Evolutionary conservation across 2,113 vertebrate genomes (phyloP), one percentile per base, ranked within the genome.

Genomic region (Lynx canadensis): DNA sequence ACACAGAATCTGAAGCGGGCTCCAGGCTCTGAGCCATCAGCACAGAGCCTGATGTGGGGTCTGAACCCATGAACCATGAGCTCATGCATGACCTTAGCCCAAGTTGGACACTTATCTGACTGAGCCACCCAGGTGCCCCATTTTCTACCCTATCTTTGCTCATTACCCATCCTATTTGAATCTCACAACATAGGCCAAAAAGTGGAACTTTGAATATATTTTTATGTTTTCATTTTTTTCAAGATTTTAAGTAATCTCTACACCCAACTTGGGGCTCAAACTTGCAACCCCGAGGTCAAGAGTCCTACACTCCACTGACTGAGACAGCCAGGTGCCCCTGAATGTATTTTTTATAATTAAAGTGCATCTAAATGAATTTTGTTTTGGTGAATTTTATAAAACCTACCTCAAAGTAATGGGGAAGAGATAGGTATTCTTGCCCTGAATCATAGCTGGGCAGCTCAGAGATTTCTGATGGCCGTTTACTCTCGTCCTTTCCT

Each of bases 361-460:
- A 38, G 45, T 94, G 19, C 92, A 55, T 92, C 38, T 80, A 81
- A 95, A 41, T 78, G 45, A 60, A 89, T 89, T 92, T 85, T 94
- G 33, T 80, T 33, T 60, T 71, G 82, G 73, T 25, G 15, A 94
- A 73, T 83, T 94, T 80, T 87, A 52, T 74, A 66, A 89, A 29
- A 23, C 38, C 38, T 41, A 31, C 33, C 73, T 79, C 23, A n/a
- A 68, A 41, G 41, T 78, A 52, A 48, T 89, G 33, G 55, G 45
- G 33, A 38, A 36, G 23, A 88, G 15, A 31, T 79, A 69, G 36
- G 7, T 68, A 19, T 82, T 95, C 71, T 90, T 97, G 38, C 16
- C 87, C 45, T n/a, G 80, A 60, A 73, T 97, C 52, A 57, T 78
- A 25, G 18, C 84, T 94, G n/a, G 83, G 82, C 63, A 87, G 50